Conservation (phyloP, 2,888 invertebrate species). For the Cylloceria caligata region DNA sequence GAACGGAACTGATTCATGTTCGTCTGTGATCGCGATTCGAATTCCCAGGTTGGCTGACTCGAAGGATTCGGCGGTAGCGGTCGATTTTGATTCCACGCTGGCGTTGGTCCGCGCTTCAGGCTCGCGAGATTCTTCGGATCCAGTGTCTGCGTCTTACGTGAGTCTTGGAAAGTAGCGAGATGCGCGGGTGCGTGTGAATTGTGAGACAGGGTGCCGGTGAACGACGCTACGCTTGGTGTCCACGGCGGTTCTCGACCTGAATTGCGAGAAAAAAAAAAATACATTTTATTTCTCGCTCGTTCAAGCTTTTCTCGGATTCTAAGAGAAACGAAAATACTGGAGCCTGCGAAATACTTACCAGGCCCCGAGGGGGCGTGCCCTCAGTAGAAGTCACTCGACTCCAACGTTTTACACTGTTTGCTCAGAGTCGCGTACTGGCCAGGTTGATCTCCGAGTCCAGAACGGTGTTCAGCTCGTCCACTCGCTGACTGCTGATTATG, state of each 20-base stretch:
- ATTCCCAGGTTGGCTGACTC: constrained; percentile 77
- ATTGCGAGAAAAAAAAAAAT: not conserved
- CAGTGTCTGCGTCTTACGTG: constrained; percentile 83
- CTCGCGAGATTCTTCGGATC: constrained; percentile 83
- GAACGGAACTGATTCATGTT: constrained; percentile 86
- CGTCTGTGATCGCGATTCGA: constrained; percentile 82
- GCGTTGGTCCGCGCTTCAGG: constrained; percentile 81
- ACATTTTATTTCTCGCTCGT: not conserved
- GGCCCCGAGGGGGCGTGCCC: constrained; percentile 88
- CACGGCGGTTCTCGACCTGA: constrained; percentile 83
- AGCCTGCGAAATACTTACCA: constrained; percentile 73
- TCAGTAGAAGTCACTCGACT: constrained; percentile 98
- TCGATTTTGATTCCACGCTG: constrained; percentile 82
- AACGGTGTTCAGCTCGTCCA: constrained; percentile 85
- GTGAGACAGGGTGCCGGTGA: constrained; percentile 83
- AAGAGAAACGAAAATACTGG: not conserved
- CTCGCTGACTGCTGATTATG: constrained; percentile 86
- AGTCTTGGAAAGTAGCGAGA: constrained; percentile 83
- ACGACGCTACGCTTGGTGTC: constrained; percentile 83
- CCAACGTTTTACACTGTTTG: constrained; percentile 98
- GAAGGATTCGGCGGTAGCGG: constrained; percentile 79
- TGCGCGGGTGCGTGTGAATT: constrained; percentile 83
- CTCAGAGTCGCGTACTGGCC: constrained; percentile 97
- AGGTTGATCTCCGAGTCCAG: constrained; percentile 85
- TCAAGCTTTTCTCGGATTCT: not conserved